phyloP scores from a whole-genome alignment of 1,140 invertebrate species.

The Hetaerina americana region DNA sequence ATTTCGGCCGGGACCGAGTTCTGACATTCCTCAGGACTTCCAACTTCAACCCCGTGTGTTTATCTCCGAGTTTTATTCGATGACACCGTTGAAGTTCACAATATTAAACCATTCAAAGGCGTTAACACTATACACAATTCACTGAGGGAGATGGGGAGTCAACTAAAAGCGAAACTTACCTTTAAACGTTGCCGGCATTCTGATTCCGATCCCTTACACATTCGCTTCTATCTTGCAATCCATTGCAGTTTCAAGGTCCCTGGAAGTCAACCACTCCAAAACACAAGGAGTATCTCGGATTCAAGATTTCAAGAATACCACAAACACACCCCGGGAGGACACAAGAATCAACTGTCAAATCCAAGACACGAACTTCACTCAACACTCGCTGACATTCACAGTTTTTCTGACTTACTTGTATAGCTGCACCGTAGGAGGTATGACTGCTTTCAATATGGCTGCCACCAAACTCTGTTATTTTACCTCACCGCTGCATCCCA shows the following conservation, averaged over 20 bases:
- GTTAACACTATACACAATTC: no score
- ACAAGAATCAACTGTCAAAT: background rate
- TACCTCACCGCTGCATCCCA: background rate
- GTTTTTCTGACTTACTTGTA: background rate
- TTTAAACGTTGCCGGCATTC: background rate
- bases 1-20: background rate
- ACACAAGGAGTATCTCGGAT: background rate
- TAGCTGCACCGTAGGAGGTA: background rate
- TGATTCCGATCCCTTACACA: background rate
- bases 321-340: background rate
- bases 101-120: no score
- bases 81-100: no score
- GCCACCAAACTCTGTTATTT: background rate
- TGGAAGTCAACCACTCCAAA: background rate
- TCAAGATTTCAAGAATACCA: background rate
- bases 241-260: background rate
- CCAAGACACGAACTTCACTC: background rate
- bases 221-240: background rate
- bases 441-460: background rate
- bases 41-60: background rate
- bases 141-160: no score
- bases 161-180: background rate
- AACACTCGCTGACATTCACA: background rate
- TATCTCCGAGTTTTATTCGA: no score
- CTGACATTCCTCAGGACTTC: background rate